Percentiles rank a stretch among this genome's conserved stretches.
phyloP scores from a whole-genome alignment of 1,140 invertebrate species.

The Onthophagus taurus region DNA sequence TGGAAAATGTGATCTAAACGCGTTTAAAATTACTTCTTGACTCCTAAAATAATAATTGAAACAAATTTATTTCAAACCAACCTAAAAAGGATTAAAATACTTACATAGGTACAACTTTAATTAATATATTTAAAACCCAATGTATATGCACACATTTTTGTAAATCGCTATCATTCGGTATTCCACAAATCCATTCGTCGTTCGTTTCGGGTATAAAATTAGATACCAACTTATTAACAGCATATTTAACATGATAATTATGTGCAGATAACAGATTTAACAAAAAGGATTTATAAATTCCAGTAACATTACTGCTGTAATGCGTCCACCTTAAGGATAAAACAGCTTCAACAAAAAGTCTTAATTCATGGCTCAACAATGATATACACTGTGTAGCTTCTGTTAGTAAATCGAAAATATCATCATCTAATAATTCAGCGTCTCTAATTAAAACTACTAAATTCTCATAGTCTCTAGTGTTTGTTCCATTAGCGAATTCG shows the following conservation, averaged over 20 bases:
- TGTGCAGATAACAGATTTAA: constrained; percentile 53
- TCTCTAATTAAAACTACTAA: constrained; percentile 32
- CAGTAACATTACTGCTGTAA: constrained; percentile 38
- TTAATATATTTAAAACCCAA: constrained; percentile 43
- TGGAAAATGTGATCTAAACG: constrained; percentile 50
- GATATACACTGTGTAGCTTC: constrained; percentile 49
- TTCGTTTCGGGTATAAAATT: constrained; percentile 46
- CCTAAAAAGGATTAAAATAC: constrained; percentile 18
- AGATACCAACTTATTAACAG: constrained; percentile 46
- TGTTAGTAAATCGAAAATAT: constrained; percentile 44
- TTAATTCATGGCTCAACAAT: constrained; percentile 44
- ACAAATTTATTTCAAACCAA: neutral
- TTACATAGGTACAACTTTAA: constrained; percentile 55
- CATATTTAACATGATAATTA: constrained; percentile 48
- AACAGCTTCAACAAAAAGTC: constrained; percentile 50
- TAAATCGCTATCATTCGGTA: constrained; percentile 38
- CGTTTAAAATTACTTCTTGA: constrained; percentile 41
- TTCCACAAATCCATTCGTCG: constrained; percentile 36
- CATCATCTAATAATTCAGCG: constrained; percentile 43
- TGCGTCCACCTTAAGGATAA: constrained; percentile 50
- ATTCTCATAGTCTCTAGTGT: constrained; percentile 29
- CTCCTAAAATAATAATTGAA: constrained; percentile 41
- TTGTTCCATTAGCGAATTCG: constrained; percentile 19
- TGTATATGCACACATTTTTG: constrained; percentile 46
- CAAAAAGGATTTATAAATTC: constrained; percentile 50